phyloP scores from a whole-genome alignment of 2,797 vertebrate species.

The Myiotriccus ornatus region DNA sequence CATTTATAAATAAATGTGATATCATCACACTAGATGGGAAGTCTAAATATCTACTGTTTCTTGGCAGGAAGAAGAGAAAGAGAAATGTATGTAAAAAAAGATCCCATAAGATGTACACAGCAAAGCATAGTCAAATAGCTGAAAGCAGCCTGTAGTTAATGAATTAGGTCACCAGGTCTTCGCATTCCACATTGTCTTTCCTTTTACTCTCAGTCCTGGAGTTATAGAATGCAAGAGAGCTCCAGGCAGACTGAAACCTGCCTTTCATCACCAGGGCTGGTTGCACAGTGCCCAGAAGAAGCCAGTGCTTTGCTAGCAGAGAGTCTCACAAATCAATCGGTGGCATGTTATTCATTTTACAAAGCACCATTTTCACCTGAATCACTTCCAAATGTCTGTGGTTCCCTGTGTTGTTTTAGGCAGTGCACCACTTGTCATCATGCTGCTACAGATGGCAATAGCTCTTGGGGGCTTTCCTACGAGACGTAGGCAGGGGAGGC shows the following conservation, averaged over 20 bases:
- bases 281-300: background rate
- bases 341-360: constrained; percentile 50
- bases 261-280: background rate
- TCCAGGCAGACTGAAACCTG: background rate
- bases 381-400: constrained; percentile 50
- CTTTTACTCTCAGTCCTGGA: background rate
- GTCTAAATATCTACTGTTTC: constrained; percentile 9
- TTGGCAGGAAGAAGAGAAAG: background rate
- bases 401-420: constrained; percentile 45
- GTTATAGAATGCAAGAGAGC: background rate
- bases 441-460: constrained; percentile 50
- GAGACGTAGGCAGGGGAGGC: constrained; percentile 27
- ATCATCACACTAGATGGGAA: background rate
- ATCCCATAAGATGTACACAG: background rate
- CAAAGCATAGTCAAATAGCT: background rate
- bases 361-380: constrained; percentile 53
- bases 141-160: background rate
- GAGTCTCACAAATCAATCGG: background rate
- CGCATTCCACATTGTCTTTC: background rate
- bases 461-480: constrained; percentile 49
- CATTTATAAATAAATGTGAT: constrained; percentile 54
- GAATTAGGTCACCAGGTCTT: constrained; percentile 28
- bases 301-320: background rate
- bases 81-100: background rate
- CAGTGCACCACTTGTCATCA: constrained; percentile 35